Evolutionary conservation across 53 echinoderm and acorn worm genomes (phyloP), one percentile per base, ranked within the genome.

Genomic region (Actinopyga echinites): DNA sequence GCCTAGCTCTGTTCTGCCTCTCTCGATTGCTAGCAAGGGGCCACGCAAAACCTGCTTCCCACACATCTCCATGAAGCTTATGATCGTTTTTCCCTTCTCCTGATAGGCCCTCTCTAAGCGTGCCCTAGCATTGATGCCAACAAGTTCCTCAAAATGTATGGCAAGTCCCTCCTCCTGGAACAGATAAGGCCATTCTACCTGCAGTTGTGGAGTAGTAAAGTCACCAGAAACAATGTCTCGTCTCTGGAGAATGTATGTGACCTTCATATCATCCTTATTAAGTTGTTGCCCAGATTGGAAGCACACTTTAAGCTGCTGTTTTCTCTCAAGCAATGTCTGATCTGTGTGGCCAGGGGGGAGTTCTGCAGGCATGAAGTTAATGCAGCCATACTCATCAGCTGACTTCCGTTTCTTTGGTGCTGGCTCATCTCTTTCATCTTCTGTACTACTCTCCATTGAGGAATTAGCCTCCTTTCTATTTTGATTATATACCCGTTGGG

Each of bases 401-500:
- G 30, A 30, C 30, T 61, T 30, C 40, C 36, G 42, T 34, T 40
- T 22, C 15, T 5, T 22, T 3, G 44, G 40, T 17, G 53, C 53
- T 75, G 33, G 20, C 53, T 75, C 53, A 21, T 45, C 43, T 17
- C 38, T 40, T 42, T 34, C 75, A 21, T 75, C 44, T 44, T 44
- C 44, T 13, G 44, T 44, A 44, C 61, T 26, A 61, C 61, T 25
- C 61, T 61, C 61, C 11, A 44, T 44, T 44, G 4, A 44, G 44
- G 44, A 44, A 11, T 44, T 30, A 63, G 31, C 29, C 6, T 67
- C 75, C 15, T 25, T n/a, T 42, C 82, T 63, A 13, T 40, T 64
- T 35, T 82, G 82, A 49, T 82, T 82, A 40, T 82, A 44, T 9
- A 65, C 63, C 63, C 82, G 37, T 40, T 82, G 64, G 13, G 36